Evolutionary conservation across 2,888 invertebrate genomes (phyloP).

Genomic region (Lithophane socia): DNA sequence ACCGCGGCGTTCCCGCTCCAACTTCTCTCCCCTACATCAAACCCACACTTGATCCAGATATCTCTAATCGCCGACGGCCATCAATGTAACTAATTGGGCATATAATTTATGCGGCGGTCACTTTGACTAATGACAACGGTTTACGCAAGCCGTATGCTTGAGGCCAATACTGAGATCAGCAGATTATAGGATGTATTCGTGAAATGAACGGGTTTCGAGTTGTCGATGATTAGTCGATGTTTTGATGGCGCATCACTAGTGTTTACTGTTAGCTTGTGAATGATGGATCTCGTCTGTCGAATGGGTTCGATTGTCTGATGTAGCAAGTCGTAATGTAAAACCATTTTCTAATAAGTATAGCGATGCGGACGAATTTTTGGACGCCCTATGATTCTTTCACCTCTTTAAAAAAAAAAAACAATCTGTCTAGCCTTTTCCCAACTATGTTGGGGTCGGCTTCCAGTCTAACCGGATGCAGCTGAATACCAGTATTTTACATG

Average conservation of each 20-base stretch:
- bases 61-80: conserved; percentile 81
- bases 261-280: conserved; percentile 1
- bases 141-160: conserved; percentile 72
- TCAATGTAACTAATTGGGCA: conserved; percentile 87
- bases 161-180: conserved; percentile 61
- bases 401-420: too few species aligned
- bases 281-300: neutral
- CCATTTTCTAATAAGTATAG: neutral
- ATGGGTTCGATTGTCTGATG: neutral
- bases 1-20: conserved; percentile 10
- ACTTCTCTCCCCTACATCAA: conserved; percentile 52
- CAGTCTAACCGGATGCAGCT: too few species aligned
- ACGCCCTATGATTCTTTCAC: neutral
- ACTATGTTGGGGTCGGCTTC: too few species aligned
- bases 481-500: too few species aligned
- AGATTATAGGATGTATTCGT: conserved; percentile 57
- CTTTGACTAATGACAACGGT: conserved; percentile 82
- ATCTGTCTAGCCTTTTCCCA: too few species aligned
- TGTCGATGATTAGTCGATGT: conserved; percentile 33
- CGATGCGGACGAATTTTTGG: neutral
- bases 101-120: conserved; percentile 84
- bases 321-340: neutral
- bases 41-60: conserved; percentile 73
- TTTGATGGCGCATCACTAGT: conserved; percentile 38
- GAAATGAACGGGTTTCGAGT: conserved; percentile 22